These are phyloP conservation scores for Pachyuromys duprasi DNA, from an alignment of 2,797 vertebrate species.

Conservation along the genomic window DNA sequence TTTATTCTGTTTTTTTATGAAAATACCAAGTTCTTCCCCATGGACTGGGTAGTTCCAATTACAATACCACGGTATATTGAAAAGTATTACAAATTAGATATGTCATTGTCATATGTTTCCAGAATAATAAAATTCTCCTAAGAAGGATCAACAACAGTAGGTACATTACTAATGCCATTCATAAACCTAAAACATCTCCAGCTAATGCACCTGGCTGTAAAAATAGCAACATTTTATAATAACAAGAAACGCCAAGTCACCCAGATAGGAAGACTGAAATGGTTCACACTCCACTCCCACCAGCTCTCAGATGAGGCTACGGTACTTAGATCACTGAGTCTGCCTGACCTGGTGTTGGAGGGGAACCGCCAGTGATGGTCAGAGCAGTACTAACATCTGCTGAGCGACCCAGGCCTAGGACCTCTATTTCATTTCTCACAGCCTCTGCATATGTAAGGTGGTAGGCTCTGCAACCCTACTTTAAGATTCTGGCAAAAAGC, in stretches of 20 bases:
- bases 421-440: too few relatives aligned
- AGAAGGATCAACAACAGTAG: neutral
- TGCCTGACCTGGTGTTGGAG: too few relatives aligned
- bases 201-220: neutral
- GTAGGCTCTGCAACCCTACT: neutral
- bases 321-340: neutral
- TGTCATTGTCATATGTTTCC: neutral
- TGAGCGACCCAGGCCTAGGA: too few relatives aligned
- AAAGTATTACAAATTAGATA: slow-evolving; percentile 2
- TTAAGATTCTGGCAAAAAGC: neutral
- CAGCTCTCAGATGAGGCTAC: neutral
- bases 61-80: neutral
- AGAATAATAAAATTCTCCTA: too few relatives aligned
- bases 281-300: neutral
- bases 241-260: neutral
- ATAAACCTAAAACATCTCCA: neutral
- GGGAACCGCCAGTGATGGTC: too few relatives aligned
- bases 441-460: neutral
- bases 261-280: neutral
- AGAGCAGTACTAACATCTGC: too few relatives aligned
- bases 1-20: neutral
- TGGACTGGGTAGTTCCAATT: neutral
- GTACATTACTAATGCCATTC: neutral
- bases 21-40: neutral
- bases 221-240: neutral